Conservation (phyloP, 2,888 invertebrate species). For the Nipponacmea schrenckii region DNA sequence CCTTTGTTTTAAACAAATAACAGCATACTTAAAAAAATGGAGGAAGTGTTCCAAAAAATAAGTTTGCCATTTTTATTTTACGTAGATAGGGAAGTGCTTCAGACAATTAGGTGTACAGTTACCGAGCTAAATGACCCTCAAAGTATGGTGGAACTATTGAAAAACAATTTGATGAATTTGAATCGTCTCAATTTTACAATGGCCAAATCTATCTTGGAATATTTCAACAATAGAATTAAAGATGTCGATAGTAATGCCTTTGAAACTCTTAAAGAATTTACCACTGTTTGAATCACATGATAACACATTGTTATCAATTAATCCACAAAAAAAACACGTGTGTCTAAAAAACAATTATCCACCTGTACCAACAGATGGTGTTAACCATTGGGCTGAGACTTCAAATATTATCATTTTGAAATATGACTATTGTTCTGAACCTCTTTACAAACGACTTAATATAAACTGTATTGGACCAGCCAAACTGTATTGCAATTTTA, state of each 20-base stretch:
- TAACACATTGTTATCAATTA: neutral
- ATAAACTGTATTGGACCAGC: constrained; percentile 12
- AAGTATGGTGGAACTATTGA: neutral
- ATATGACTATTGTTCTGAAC: constrained; percentile 16
- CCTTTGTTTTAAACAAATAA: neutral
- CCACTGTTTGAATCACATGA: neutral
- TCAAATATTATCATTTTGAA: constrained; percentile 12
- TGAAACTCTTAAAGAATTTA: neutral
- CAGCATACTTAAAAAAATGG: neutral
- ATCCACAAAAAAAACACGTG: neutral
- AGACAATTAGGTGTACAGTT: too few relatives aligned
- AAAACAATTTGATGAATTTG: too few relatives aligned
- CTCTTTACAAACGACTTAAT: constrained; percentile 30
- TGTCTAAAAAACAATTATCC: neutral
- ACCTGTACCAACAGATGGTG: constrained; percentile 15
- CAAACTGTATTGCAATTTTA: constrained; percentile 27
- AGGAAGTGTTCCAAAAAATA: neutral
- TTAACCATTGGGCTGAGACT: constrained; percentile 14
- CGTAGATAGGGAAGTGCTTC: too few relatives aligned
- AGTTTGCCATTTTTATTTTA: too few relatives aligned
- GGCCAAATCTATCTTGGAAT: neutral
- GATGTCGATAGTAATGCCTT: neutral
- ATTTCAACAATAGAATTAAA: neutral
- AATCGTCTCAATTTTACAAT: too few relatives aligned
- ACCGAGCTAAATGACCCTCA: too few relatives aligned